Evolutionary conservation across 2,888 invertebrate species (phyloP).

Genomic region (Blastobasis lacticolella): DNA sequence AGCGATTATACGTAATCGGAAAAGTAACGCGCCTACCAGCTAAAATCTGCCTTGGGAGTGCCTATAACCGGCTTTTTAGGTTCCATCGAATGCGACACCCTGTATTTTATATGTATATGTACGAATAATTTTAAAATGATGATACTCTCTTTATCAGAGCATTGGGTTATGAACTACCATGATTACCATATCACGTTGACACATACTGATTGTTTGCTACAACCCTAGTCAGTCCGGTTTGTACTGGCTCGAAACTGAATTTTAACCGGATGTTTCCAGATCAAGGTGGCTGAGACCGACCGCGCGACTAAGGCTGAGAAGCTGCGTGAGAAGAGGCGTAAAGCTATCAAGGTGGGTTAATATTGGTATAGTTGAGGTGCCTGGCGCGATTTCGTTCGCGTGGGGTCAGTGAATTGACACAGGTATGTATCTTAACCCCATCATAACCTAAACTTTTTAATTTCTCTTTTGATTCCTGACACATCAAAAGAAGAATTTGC

Average conservation of each 20-base stretch:
- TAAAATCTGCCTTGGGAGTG: too few species aligned
- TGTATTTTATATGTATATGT: neutral
- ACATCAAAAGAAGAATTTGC: too few species aligned
- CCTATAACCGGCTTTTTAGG: too few species aligned
- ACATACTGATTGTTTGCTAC: slow-evolving; percentile 32
- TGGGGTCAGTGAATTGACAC: too few species aligned
- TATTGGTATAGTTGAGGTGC: too few species aligned
- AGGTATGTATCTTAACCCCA: too few species aligned
- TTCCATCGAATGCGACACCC: too few species aligned
- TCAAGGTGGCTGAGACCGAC: slow-evolving; percentile 57
- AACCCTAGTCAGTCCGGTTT: neutral
- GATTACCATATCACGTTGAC: slow-evolving; percentile 69
- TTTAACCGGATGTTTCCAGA: slow-evolving; percentile 33
- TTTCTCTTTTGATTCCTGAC: too few species aligned
- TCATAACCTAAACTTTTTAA: too few species aligned
- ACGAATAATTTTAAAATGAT: slow-evolving; percentile 35
- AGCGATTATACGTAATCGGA: too few species aligned
- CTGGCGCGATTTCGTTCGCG: too few species aligned
- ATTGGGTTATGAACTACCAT: slow-evolving; percentile 67
- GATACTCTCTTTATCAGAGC: slow-evolving; percentile 63
- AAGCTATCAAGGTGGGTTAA: slow-evolving; percentile 14
- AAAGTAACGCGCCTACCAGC: too few species aligned
- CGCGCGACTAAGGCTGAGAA: slow-evolving; percentile 66
- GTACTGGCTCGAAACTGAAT: neutral
- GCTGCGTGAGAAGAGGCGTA: slow-evolving; percentile 64